phyloP scores from a whole-genome alignment of 2,888 invertebrate species.

The Conomelus anceps region DNA sequence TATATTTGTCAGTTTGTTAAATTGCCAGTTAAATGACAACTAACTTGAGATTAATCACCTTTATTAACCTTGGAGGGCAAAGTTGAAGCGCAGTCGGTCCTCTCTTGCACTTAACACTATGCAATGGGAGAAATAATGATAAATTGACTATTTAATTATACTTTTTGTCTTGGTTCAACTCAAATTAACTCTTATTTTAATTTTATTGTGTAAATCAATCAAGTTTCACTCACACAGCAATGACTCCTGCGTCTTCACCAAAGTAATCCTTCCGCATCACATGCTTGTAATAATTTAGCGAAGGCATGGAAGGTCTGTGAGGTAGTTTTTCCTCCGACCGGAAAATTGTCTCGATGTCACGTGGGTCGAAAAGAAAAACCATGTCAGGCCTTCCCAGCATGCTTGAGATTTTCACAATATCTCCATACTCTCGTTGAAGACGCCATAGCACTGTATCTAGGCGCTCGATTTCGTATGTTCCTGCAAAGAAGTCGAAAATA shows the following conservation, averaged over 20 bases:
- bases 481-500: constrained; percentile 42
- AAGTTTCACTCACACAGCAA: constrained; percentile 58
- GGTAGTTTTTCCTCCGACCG: constrained; percentile 61
- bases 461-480: constrained; percentile 56
- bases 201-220: too few species aligned
- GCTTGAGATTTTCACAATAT: constrained; percentile 60
- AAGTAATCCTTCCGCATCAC: constrained; percentile 61
- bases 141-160: too few species aligned
- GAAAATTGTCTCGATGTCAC: constrained; percentile 62
- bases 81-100: too few species aligned
- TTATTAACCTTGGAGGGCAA: too few species aligned
- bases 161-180: too few species aligned
- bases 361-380: constrained; percentile 64
- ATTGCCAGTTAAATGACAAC: too few species aligned
- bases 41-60: too few species aligned
- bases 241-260: constrained; percentile 59
- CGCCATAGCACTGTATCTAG: constrained; percentile 58
- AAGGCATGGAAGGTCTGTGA: constrained; percentile 67
- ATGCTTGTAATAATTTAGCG: constrained; percentile 65
- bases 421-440: constrained; percentile 55
- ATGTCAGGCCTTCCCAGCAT: constrained; percentile 64
- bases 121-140: too few species aligned
- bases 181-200: too few species aligned
- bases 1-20: too few species aligned
- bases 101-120: too few species aligned